Base-by-base conservation (phyloP, 2,888 invertebrate species). In the Tachina fera region DNA sequence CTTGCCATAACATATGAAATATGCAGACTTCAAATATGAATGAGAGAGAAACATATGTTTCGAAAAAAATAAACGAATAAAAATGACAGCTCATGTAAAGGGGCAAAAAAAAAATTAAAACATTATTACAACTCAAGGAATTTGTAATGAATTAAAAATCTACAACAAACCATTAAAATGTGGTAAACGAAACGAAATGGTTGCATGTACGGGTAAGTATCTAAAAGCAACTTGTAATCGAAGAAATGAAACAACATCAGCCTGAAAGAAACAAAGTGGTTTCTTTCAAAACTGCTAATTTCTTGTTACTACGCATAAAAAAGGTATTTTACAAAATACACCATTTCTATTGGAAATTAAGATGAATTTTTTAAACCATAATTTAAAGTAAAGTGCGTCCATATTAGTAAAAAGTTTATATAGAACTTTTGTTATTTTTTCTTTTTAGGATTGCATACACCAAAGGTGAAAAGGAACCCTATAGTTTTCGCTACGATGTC, bases 71-170 rank as follows among this genome's bases (percentile, higher is more conserved):
- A 43, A 43, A 22, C 10, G 49, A 51, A 60, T 3, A 61, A 68
- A 51, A 60, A 2, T 61, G 19, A 49, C 43, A 56, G n/a, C 68
- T 16, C 47, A 65, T 16, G 53, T 56, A 61, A 63, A 53, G 13
- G n/a, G 41, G 22, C 19, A 41, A 47, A 60, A 56, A 41, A 43
- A 51, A 31, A 49, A 60, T 53, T n/a, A 43, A n/a, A 13, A 39
- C 43, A 43, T 67, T 76, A 58, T 67, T 67, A 83, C 83, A 72
- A 79, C 71, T 80, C 19, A 79, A 78, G 76, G 72, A 86, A 86
- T 83, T 83, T 83, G 86, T 76, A 83, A 74, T 68, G 51, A 72
- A 83, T 78, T 83, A 76, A 83, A 83, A 75, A 84, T 71, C 77
- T 83, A 60, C 71, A 83, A 43, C 53, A 53, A 49, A 67, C 56